phyloP scores from a whole-genome alignment of 2,888 invertebrate species.

The Zeuzera pyrina region DNA sequence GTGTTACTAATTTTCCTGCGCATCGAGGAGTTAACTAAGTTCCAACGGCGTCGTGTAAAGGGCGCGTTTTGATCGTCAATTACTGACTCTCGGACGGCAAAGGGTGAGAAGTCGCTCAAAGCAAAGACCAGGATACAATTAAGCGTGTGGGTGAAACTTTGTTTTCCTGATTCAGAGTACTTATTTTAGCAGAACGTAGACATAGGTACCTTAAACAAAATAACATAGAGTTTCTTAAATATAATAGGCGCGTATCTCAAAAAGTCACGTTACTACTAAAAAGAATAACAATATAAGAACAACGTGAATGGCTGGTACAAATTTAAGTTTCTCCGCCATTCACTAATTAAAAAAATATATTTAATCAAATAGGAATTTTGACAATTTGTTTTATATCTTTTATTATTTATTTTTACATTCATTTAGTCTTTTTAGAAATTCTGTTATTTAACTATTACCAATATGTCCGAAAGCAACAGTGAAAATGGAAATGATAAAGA shows the following conservation, averaged over 20 bases:
- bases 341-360: too few species aligned
- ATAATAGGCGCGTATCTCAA: too few species aligned
- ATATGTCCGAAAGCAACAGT: not conserved
- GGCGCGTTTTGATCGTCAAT: constrained; percentile 68
- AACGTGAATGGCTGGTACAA: too few species aligned
- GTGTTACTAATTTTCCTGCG: constrained; percentile 69
- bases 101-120: constrained; percentile 44
- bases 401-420: not conserved
- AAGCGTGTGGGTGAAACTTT: constrained; percentile 45
- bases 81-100: constrained; percentile 53
- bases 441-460: not conserved
- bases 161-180: too few species aligned
- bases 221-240: too few species aligned
- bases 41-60: constrained; percentile 45
- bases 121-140: constrained; percentile 57
- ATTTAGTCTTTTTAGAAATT: constrained; percentile 1
- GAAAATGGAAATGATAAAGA: not conserved
- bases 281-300: too few species aligned
- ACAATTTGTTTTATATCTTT: not conserved
- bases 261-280: too few species aligned
- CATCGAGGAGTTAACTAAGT: constrained; percentile 63
- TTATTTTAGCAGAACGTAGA: too few species aligned
- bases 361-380: too few species aligned
- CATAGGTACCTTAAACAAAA: too few species aligned
- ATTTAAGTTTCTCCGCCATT: too few species aligned